Conservation (phyloP, 92 coral and sea anemone genomes). For the Virgularia gustaviana region DNA sequence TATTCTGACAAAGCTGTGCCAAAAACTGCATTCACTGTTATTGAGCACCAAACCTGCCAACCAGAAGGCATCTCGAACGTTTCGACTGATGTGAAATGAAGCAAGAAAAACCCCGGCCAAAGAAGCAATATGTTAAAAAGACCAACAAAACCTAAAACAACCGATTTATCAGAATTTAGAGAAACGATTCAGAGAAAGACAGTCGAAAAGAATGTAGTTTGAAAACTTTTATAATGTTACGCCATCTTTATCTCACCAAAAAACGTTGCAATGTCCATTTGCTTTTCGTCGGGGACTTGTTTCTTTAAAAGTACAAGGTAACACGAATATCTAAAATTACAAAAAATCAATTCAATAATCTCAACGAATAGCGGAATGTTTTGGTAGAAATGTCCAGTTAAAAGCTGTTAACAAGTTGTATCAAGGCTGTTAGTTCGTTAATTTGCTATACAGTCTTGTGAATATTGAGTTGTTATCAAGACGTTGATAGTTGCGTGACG, state of each 20-base stretch:
- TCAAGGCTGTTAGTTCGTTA: too few species aligned
- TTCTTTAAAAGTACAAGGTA: constrained; percentile 79
- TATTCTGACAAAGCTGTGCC: constrained; percentile 93
- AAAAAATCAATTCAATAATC: not conserved
- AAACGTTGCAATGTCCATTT: constrained; percentile 86
- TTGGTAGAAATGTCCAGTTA: not conserved
- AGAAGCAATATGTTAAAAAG: constrained; percentile 60
- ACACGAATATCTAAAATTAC: constrained; percentile 66
- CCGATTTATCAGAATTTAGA: not conserved
- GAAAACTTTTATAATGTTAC: not conserved
- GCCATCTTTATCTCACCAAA: constrained; percentile 63
- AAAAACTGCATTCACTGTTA: constrained; percentile 67
- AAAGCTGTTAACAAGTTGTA: too few species aligned
- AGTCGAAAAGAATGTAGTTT: not conserved
- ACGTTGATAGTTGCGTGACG: too few species aligned
- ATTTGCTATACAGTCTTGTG: too few species aligned
- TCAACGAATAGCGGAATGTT: not conserved
- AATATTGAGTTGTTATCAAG: too few species aligned
- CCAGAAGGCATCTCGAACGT: constrained; percentile 63
- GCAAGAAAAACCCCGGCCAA: constrained; percentile 87
- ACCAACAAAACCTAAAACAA: constrained; percentile 79
- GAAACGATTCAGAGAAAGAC: not conserved
- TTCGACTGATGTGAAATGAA: constrained; percentile 61
- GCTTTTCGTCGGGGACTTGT: constrained; percentile 75
- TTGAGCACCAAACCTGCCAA: constrained; percentile 67